Base-by-base conservation (phyloP, 2,888 invertebrate genomes). In the Eustalomyia histrio region DNA sequence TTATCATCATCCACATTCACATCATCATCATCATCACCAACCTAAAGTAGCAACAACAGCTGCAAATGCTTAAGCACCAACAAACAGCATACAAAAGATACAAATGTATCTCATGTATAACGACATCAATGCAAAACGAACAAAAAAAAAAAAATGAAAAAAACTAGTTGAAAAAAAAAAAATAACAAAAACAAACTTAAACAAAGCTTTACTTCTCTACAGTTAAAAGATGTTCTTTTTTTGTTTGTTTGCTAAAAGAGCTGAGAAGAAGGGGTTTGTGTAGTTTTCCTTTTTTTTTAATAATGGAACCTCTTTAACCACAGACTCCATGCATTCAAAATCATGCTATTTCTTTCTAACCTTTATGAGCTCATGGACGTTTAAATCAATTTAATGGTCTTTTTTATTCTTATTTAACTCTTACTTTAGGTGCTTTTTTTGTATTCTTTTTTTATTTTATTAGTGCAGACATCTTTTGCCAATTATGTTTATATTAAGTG, bases 11-110 rank as follows among this genome's bases (percentile, higher is more conserved):
- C 76, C 69, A 71, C 81, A 71, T 72, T 57, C 52, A 64, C 52
- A 60, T 69, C 63, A 63, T 78, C 60, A 53, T 57, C 47, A 47
- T 63, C 58, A 75, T 76, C 72, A 61, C 17, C 76, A 74, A 71
- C 81, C 61, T 72, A 58, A 71, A 82, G 82, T 79, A 82, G 79
- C 80, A 73, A 80, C 80, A 81, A 79, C 85, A 83, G 85, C 85
- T 85, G 84, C 85, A 81, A 81, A 81, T 81, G 81, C 81, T 81
- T 81, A 81, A 86, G 83, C 86, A 87, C 87, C 86, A 87, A 86
- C 86, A 86, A 87, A 85, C 86, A 79, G 71, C 74, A 86, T 85
- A 88, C 88, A 88, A 87, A 87, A 87, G 88, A 88, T 87, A 88
- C 88, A 88, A 88, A 88, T 88, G 87, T 88, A 84, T 83, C 80